phyloP scores from a whole-genome alignment of 2,113 vertebrate genomes.

The Cryptotis parvus region DNA sequence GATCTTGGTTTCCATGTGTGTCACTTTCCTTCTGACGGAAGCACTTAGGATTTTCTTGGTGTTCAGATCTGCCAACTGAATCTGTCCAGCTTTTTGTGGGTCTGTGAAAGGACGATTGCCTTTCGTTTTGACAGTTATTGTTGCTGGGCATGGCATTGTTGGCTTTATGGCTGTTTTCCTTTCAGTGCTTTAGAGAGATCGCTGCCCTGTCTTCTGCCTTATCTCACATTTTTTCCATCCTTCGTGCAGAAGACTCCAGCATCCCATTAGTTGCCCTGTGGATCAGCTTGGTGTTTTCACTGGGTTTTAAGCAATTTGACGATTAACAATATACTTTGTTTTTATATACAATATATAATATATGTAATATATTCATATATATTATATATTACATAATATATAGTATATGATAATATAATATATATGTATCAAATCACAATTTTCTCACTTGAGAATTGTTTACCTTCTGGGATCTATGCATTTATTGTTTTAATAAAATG shows the following conservation, averaged over 20 bases:
- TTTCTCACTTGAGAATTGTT: conserved; percentile 16
- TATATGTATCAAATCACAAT: neutral
- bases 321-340: neutral
- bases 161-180: neutral
- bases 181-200: neutral
- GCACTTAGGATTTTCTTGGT: neutral
- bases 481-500: conserved; percentile 43
- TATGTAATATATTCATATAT: too few species aligned
- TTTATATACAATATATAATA: too few species aligned
- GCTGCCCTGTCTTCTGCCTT: too few species aligned
- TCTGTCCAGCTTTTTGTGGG: neutral
- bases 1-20: neutral
- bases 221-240: neutral
- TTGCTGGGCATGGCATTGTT: neutral
- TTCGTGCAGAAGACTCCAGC: neutral
- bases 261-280: neutral
- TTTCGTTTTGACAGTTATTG: conserved; percentile 5
- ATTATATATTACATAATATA: too few species aligned
- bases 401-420: too few species aligned
- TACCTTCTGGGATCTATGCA: neutral
- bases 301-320: neutral
- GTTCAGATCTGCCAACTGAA: neutral
- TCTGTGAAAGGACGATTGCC: conserved; percentile 29
- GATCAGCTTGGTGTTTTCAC: neutral
- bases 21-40: conserved; percentile 12